phyloP scores from a whole-genome alignment of 2,797 vertebrate species.

The Astyanax mexicanus region DNA sequence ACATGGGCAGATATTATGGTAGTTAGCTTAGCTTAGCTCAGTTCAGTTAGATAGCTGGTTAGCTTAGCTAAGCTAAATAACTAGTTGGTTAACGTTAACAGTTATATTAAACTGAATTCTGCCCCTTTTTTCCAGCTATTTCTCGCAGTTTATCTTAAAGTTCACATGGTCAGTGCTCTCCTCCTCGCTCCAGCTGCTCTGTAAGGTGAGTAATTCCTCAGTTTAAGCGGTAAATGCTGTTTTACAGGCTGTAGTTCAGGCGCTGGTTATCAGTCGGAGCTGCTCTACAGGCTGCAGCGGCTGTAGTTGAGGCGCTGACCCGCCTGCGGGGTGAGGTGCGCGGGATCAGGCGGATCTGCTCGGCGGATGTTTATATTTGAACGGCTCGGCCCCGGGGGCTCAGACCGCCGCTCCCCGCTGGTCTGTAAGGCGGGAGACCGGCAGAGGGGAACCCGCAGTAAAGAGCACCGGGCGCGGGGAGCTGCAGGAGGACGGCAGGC shows the following conservation, averaged over 20 bases:
- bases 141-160: neutral
- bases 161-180: neutral
- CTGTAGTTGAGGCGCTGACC: no score
- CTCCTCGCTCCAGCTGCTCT: no score
- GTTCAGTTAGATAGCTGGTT: neutral
- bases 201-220: no score
- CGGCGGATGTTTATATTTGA: slow-evolving; percentile 79
- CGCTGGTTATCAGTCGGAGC: no score
- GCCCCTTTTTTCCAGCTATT: neutral
- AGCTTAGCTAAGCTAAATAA: no score
- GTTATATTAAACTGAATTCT: no score
- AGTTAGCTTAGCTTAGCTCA: no score
- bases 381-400: slow-evolving; percentile 48
- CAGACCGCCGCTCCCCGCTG: neutral
- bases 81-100: no score
- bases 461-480: neutral
- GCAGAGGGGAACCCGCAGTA: neutral
- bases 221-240: no score
- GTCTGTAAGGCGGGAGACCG: neutral
- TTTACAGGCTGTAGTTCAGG: no score
- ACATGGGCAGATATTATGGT: no score
- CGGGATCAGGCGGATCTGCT: slow-evolving; percentile 16
- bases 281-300: no score
- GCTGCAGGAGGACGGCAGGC: neutral
- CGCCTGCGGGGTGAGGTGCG: neutral